Evolutionary conservation across 2,797 vertebrate genomes (phyloP), one percentile per base, ranked within the genome.

Genomic region (Acanthurus lineatus): DNA sequence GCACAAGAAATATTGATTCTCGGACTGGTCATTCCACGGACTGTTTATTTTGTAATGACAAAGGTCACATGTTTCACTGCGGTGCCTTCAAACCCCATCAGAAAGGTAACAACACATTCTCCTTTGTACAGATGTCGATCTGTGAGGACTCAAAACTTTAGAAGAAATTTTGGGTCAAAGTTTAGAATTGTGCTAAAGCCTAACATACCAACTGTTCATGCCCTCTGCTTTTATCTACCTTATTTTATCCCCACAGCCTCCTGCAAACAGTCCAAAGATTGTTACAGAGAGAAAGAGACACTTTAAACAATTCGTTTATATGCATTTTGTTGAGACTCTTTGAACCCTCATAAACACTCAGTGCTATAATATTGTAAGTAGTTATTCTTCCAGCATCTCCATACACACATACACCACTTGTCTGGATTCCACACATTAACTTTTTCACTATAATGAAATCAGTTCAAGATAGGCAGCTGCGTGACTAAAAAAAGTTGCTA

Each of bases 21-120:
- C 17, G 14, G 7, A 20, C 22, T 12, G 3, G 1, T 40, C 25
- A 58, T 25, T 64, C 20, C 6, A 63, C 64, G 62, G 66, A 40
- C 17, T 86, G 67, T 88, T 83, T 69, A 47, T 73, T 87, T 77
- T 62, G 49, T 54, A 10, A 12, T 19, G 45, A 57, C 81, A 83
- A 78, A 90, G 88, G 69, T 85, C 76, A 69, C 48, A 52, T 14
- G 16, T 38, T 45, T 67, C 20, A n/a, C 45, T 57, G 40, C 45
- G 60, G 32, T 4, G 17, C 3, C 10, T 68, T 51, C 7, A 54
- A 2, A 11, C 6, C 16, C 6, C 54, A 56, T 38, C n/a, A 35
- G 47, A 63, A n/a, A 4, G 14, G 20, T 19, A 16, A 19, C 9
- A n/a, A 25, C 28, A 32, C 28, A 32, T 32, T 16, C 4, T 6